phyloP scores from a whole-genome alignment of 2,113 vertebrate genomes.

The Colistium nudipinnis region DNA sequence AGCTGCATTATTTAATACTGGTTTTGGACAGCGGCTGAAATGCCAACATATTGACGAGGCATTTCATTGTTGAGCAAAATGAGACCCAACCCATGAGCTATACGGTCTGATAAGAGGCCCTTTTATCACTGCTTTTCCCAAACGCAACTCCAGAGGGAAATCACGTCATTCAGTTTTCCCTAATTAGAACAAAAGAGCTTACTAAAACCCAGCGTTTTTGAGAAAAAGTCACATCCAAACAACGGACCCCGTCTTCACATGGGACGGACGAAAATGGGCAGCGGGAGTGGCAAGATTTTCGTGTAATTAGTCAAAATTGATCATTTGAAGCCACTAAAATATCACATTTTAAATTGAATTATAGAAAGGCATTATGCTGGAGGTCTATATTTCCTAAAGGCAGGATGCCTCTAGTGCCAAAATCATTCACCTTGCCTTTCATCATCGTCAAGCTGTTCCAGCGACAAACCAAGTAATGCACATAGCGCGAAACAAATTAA shows the following conservation, averaged over 20 bases:
- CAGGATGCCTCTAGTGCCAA: background rate
- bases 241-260: constrained; percentile 41
- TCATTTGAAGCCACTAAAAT: no score
- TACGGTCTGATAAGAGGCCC: constrained; percentile 11
- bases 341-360: no score
- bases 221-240: constrained; percentile 40
- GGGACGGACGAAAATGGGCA: background rate
- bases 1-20: background rate
- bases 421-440: constrained; percentile 17
- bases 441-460: background rate
- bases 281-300: background rate
- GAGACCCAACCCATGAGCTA: constrained; percentile 15
- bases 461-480: constrained; percentile 6
- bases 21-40: background rate
- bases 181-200: constrained; percentile 50
- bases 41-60: constrained; percentile 8
- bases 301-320: no score
- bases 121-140: constrained; percentile 13
- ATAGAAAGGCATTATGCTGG: no score
- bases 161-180: constrained; percentile 49
- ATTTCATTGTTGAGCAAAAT: constrained; percentile 26
- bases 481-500: constrained; percentile 50
- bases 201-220: constrained; percentile 7
- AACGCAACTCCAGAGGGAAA: constrained; percentile 11
- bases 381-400: constrained; percentile 1